Percentiles rank a stretch among this genome's conserved stretches.
Conservation (phyloP, 2,113 vertebrate genomes). For the Carassius gibelio region DNA sequence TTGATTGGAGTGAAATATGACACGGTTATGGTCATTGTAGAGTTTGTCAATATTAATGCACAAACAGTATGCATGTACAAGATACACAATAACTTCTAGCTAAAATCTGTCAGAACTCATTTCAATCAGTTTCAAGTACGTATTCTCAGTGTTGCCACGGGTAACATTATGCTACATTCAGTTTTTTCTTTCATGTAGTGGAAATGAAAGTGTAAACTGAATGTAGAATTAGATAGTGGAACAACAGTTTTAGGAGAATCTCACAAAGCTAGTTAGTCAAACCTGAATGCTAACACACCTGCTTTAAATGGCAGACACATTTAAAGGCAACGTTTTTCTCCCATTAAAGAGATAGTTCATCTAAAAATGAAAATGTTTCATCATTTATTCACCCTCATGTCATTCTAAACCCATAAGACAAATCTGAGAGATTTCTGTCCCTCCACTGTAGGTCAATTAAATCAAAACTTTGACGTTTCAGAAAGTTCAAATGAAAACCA, state of each 20-base stretch:
- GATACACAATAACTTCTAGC: background rate
- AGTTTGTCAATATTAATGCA: background rate
- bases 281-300: background rate
- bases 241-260: background rate
- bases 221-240: too few relatives aligned
- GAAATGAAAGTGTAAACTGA: too few relatives aligned
- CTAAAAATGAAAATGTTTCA: background rate
- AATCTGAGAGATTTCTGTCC: background rate
- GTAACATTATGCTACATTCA: too few relatives aligned
- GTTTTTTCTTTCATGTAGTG: too few relatives aligned
- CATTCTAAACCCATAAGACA: background rate
- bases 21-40: background rate
- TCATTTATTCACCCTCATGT: background rate
- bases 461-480: background rate
- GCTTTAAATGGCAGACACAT: slow-evolving; percentile 7
- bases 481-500: background rate
- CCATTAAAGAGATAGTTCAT: background rate
- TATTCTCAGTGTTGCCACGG: background rate
- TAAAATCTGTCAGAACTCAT: background rate
- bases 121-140: background rate
- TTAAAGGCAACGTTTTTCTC: background rate
- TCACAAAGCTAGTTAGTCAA: background rate
- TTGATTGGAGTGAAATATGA: background rate
- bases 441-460: background rate
- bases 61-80: background rate